Base-by-base conservation (phyloP, 2,888 invertebrate species). In the Atherix ibis region DNA sequence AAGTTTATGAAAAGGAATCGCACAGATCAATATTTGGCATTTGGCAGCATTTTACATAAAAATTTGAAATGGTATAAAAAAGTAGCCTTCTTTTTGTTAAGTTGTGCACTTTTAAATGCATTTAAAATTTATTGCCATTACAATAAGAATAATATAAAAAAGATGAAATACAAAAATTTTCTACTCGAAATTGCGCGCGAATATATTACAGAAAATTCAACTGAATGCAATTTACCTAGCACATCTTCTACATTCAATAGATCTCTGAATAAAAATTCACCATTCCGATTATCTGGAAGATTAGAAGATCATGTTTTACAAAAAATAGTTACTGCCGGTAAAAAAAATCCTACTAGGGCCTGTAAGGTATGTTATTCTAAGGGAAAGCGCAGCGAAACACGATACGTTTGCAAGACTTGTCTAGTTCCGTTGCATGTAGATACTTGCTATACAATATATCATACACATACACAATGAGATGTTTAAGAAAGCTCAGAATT, bases 71-170 rank as follows among this genome's bases (percentile, higher is more conserved):
- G 27, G 27, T 36, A 12, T 36, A 27, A 31, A 35, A 35, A 31
- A 31, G 14, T 19, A 22, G 28, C 32, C 26, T 32, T 36, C 22
- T 27, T 32, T 36, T 18, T 36, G 4, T 32, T 36, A 15, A 36
- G 32, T 32, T 32, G 27, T 36, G 27, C 22, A 25, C 27, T 27
- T 27, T 36, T 36, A 17, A 32, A 36, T 36, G 27, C 32, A 36
- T 36, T 36, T 13, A 27, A 36, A 35, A 35, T 35, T 31, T 31
- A 26, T n/a, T n/a, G n/a, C n/a, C n/a, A n/a, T n/a, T n/a, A n/a
- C 35, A 26, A 17, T 30, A 31, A 32, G 8, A 32, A 35, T 14
- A 30, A 15, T 30, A 24, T 30, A 35, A 35, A 31, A 26, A 31
- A 35, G 31, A 10, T 31, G 8, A 35, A 18, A 35, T 31, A 26